phyloP scores from a whole-genome alignment of 2,113 vertebrate species.

The Neolamprologus sp. region DNA sequence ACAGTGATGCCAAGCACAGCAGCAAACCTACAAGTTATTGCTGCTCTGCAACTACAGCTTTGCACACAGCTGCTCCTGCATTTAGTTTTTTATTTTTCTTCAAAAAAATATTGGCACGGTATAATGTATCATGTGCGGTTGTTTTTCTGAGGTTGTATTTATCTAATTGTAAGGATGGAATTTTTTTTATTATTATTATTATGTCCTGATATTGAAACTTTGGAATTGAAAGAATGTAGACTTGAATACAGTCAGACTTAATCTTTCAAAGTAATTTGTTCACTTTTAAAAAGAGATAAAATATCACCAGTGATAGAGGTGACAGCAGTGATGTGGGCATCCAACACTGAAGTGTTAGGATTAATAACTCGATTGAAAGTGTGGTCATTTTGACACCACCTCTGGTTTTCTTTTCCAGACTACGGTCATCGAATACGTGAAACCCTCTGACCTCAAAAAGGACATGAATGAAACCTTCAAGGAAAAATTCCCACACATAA shows the following conservation, averaged over 20 bases:
- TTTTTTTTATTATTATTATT: not conserved
- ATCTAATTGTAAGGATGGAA: not conserved
- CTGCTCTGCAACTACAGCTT: not conserved
- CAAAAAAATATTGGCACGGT: not conserved
- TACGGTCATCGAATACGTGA: slow-evolving; percentile 96
- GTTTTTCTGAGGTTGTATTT: not conserved
- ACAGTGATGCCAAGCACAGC: not conserved
- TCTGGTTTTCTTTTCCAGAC: slow-evolving; percentile 76
- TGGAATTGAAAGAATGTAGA: not conserved
- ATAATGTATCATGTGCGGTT: not conserved
- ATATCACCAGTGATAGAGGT: not conserved
- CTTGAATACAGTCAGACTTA: not conserved
- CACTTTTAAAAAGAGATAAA: not conserved
- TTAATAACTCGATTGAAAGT: not conserved
- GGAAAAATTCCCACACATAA: slow-evolving; percentile 97
- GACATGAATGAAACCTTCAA: slow-evolving; percentile 99
- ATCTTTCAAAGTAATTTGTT: not conserved
- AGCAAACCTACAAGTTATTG: not conserved
- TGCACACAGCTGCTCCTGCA: not conserved
- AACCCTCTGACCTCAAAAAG: slow-evolving; percentile 98
- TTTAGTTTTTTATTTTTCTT: not conserved
- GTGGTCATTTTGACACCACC: not conserved
- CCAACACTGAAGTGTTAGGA: slow-evolving; percentile 11
- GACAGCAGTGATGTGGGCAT: slow-evolving; percentile 4
- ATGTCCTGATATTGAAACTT: not conserved